Evolutionary conservation across 1,140 invertebrate genomes (phyloP), one percentile per base, ranked within the genome.

Genomic region (Orchesella cincta): DNA sequence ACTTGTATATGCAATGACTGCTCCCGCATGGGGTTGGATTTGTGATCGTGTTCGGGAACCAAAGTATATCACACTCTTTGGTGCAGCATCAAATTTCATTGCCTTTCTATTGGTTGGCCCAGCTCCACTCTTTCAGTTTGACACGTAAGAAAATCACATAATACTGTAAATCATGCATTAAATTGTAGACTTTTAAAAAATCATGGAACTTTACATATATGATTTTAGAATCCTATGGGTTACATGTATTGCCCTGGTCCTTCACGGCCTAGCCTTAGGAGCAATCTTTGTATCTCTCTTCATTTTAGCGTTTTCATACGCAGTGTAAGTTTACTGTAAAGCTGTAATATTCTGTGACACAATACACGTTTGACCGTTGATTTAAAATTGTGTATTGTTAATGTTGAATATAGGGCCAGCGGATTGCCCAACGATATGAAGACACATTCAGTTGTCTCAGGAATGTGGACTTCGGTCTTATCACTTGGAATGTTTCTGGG

Each of bases 401-500:
- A 46, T 46, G 39, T 29, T 71, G 5, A 26, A 5, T 86, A 33
- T 83, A 93, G 92, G 81, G 84, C 87, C 0, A 86, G 90, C 78
- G 93, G 93, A 16, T 90, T 94, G 80, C 90, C 92, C 0, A 92
- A 94, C 83, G 92, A 90, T 76, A 86, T 94, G 51, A 91, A 93
- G 83, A 95, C 93, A 0, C 94, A 93, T 79, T 92, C 92, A 0
- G 85, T 95, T 34, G 91, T 95, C 54, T 94, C 93, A 1, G 93
- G 92, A 1, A 86, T 95, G 57, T 94, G 93, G 92, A 93, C 93
- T 0, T 93, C 93, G 16, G 90, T 92, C 0, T 94, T 94, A 83
- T 93, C 94, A 1, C 86, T 94, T 0, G 93, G 93, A 12, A 92
- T 92, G 26, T 94, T 94, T 84, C 90, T 94, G 33, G 93, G 93